Evolutionary conservation across 30 jellyfish, hydroid and myxozoan genomes (phyloP), one percentile per base, ranked within the genome.

Genomic region (Aurelia sp.): DNA sequence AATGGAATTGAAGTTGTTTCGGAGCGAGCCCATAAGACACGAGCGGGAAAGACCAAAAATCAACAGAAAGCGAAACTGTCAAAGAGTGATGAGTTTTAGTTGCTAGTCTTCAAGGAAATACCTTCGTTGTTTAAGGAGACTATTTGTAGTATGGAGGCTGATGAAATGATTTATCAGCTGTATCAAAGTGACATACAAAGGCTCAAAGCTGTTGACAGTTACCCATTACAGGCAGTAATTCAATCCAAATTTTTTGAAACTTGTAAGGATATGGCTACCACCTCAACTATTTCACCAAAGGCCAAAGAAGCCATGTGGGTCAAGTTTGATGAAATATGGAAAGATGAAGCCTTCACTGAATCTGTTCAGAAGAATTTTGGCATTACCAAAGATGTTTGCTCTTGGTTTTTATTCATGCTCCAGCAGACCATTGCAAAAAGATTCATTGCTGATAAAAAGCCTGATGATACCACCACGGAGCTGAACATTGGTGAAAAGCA

Each of bases 111-210:
- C 31, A 47, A 72, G 66, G 78, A 77, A 57, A 77, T 21, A 48
- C 55, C 65, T 62, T 33, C 80, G 61, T 62, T 63, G 66, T 12
- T 79, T 62, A 79, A 22, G 50, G 90, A 79, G 27, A 52, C 90
- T 22, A 12, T 63, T 24, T 62, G 81, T 66, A 79, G 90, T 64
- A 63, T 79, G 80, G 90, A 79, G 72, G 65, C 81, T 1, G 90
- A 79, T 79, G 90, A 79, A 47, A 79, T 79, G 90, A 79, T 79
- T 62, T 62, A 64, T 63, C 71, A 79, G 58, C 41, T 62, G 57
- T 79, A 79, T 79, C 81, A 40, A n/a, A 38, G 60, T 79, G 78
- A 77, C 30, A 77, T 58, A 57, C 44, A 77, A 59, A 77, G 62
- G 62, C 78, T 77, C 67, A 77, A 62, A 78, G 61, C 88, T 78